Evolutionary conservation across 2,888 invertebrate species (phyloP).

Genomic region (Camptogramma bilineatum): DNA sequence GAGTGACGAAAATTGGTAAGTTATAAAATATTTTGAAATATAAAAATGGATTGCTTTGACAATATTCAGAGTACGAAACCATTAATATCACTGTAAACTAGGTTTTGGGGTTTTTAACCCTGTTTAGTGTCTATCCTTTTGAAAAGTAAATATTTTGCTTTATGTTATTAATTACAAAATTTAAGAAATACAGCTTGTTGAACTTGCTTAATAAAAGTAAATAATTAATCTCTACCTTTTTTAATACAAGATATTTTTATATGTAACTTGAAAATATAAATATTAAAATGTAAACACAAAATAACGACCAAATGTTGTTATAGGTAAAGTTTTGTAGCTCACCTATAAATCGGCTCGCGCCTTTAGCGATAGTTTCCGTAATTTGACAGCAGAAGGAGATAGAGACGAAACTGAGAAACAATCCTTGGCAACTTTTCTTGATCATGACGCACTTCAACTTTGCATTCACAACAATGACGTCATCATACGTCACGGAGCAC

Average conservation of each 20-base stretch:
- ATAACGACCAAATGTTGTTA: too few species aligned
- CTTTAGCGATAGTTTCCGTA: constrained; percentile 80
- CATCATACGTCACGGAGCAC: constrained; percentile 43
- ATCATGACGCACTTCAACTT: constrained; percentile 63
- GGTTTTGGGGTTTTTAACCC: not conserved
- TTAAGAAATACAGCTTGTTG: too few species aligned
- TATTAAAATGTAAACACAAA: too few species aligned
- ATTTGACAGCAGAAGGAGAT: constrained; percentile 82
- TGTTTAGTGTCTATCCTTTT: too few species aligned
- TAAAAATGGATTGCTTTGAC: not conserved
- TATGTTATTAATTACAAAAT: too few species aligned
- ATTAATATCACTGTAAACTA: not conserved
- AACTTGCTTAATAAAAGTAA: too few species aligned
- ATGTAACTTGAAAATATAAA: too few species aligned
- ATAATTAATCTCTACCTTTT: too few species aligned
- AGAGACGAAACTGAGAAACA: constrained; percentile 79
- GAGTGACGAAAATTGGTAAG: not conserved
- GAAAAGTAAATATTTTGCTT: too few species aligned
- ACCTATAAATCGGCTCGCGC: constrained; percentile 81
- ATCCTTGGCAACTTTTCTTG: constrained; percentile 78
- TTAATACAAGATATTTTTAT: too few species aligned
- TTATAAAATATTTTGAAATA: not conserved
- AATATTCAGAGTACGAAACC: not conserved
- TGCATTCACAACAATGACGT: constrained; percentile 48
- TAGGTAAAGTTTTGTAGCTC: constrained; percentile 46